Conservation (phyloP, 1,140 invertebrate genomes). For the Drosophila prosaltans region DNA sequence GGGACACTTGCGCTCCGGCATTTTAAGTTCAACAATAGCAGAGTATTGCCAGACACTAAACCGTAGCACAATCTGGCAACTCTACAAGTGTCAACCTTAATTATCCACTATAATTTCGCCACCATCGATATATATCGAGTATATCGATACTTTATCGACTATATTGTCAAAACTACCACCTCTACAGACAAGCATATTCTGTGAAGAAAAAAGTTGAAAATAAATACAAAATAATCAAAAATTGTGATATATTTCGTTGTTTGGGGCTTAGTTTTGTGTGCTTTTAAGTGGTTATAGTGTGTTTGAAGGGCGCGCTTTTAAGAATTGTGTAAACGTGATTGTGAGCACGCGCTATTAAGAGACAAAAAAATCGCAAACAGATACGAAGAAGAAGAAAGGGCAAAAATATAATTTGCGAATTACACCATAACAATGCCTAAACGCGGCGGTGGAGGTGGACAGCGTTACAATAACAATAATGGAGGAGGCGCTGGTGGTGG, state of each 20-base stretch:
- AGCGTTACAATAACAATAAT: slow-evolving; percentile 63
- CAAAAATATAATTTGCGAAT: slow-evolving; percentile 3
- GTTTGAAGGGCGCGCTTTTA: background rate
- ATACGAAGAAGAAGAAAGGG: background rate
- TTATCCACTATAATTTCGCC: background rate
- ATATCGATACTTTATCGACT: too few species aligned
- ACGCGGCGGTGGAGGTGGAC: slow-evolving; percentile 57
- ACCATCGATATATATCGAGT: too few species aligned
- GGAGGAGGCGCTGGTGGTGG: slow-evolving; percentile 40
- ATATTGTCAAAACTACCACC: too few species aligned
- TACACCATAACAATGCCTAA: slow-evolving; percentile 60
- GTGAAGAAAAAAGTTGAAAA: background rate
- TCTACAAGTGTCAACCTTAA: background rate
- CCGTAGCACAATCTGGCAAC: background rate
- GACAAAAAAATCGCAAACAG: slow-evolving; percentile 1
- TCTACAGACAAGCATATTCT: background rate
- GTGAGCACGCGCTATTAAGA: background rate
- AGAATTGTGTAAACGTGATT: background rate
- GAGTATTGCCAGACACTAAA: background rate
- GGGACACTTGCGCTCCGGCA: slow-evolving; percentile 31
- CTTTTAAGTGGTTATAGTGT: background rate
- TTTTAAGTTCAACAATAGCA: slow-evolving; percentile 1
- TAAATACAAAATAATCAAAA: background rate
- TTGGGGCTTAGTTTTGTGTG: background rate
- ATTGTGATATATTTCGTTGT: background rate